Conservation (phyloP, 2,888 invertebrate species). For the Rhogogaster chlorosoma region DNA sequence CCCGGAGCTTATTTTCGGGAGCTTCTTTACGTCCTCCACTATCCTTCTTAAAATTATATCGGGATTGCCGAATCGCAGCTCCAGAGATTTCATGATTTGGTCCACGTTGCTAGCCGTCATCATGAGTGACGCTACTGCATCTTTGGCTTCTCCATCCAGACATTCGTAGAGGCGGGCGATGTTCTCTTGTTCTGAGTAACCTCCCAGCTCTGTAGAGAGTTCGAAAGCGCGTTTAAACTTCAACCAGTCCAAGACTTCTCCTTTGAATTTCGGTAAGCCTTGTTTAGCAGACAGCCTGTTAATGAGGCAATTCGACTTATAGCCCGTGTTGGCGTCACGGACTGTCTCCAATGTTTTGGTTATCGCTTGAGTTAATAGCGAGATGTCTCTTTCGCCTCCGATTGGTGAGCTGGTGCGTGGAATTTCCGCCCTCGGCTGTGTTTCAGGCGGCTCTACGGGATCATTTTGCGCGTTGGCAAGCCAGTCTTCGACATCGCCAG, state of each 20-base stretch:
- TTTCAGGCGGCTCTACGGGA: background rate
- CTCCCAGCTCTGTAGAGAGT: constrained; percentile 43
- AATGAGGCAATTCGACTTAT: background rate
- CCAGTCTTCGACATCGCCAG: background rate
- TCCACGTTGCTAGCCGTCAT: constrained; percentile 36
- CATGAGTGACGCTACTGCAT: constrained; percentile 54
- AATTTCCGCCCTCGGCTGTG: background rate
- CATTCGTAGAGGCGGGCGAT: constrained; percentile 42
- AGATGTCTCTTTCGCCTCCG: background rate
- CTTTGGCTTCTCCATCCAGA: constrained; percentile 51
- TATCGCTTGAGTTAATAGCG: background rate
- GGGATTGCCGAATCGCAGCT: constrained; percentile 54
- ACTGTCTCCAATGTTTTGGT: background rate
- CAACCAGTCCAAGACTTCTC: constrained; percentile 54
- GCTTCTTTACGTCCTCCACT: constrained; percentile 38
- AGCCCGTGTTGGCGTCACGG: background rate
- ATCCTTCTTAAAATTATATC: constrained; percentile 40
- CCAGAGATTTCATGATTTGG: constrained; percentile 46
- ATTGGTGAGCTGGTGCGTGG: background rate
- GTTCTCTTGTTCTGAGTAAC: constrained; percentile 55
- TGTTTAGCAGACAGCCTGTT: background rate
- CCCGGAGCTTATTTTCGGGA: constrained; percentile 44
- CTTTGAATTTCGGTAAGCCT: constrained; percentile 44
- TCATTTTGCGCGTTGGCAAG: background rate
- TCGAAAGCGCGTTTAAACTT: constrained; percentile 54